Percentiles rank a stretch among this genome's conserved stretches.
Evolutionary conservation across 2,888 invertebrate species (phyloP).

Genomic region (Drosophila mimetica): DNA sequence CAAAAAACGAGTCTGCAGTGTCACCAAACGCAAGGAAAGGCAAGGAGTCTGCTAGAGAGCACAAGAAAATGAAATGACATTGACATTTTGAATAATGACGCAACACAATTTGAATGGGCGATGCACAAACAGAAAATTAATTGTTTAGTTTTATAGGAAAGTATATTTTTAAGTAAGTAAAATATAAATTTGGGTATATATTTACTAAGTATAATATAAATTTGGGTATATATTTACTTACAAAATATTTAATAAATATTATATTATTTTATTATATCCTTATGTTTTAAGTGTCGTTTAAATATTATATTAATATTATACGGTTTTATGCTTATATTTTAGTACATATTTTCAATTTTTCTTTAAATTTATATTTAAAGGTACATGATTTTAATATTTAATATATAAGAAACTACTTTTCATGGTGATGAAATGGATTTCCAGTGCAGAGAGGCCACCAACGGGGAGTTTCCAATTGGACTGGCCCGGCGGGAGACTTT

Average conservation of each 20-base stretch:
- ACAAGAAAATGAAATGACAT: constrained; percentile 73
- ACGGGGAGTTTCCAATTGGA: constrained; percentile 28
- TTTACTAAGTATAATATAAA: too few relatives aligned
- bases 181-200: too few relatives aligned
- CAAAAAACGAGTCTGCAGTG: constrained; percentile 51
- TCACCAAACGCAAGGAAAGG: constrained; percentile 13
- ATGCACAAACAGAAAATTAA: constrained; percentile 13
- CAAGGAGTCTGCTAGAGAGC: constrained; percentile 17
- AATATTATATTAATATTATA: too few relatives aligned
- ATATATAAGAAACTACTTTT: not conserved
- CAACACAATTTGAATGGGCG: constrained; percentile 45
- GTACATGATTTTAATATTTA: too few relatives aligned
- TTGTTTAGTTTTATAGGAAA: not conserved
- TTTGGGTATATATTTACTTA: too few relatives aligned
- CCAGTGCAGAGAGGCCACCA: constrained; percentile 19
- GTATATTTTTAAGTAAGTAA: too few relatives aligned
- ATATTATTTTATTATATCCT: too few relatives aligned
- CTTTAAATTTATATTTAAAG: too few relatives aligned
- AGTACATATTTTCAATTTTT: too few relatives aligned
- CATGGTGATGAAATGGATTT: not conserved
- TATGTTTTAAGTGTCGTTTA: too few relatives aligned
- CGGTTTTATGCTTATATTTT: too few relatives aligned
- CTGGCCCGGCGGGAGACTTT: constrained; percentile 33
- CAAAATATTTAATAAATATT: too few relatives aligned
- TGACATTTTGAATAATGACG: constrained; percentile 82